A percentile compares a stretch with the other conserved stretches of the same genome.
Evolutionary conservation across 2,113 vertebrate genomes (phyloP).

Genomic region (Otolemur garnettii): DNA sequence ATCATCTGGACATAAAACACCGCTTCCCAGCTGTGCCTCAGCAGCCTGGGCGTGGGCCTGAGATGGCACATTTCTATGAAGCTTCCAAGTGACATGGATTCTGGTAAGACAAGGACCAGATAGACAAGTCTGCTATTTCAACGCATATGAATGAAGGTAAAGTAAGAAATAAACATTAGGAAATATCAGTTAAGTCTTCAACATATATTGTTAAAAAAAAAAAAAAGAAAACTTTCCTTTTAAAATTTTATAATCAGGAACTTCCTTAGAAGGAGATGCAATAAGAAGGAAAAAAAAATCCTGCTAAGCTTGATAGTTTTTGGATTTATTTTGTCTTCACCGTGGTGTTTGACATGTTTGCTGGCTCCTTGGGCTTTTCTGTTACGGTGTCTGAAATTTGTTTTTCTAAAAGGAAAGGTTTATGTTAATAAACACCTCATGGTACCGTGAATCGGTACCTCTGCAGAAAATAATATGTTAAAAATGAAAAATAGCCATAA

Average conservation of each 20-base stretch:
- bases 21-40: not conserved
- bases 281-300: not conserved
- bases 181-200: not conserved
- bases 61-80: not conserved
- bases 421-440: not conserved
- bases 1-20: not conserved
- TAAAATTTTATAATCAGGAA: not conserved
- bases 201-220: not conserved
- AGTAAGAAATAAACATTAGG: not conserved
- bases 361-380: not conserved
- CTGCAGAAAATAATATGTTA: not conserved
- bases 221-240: slow-evolving; percentile 14
- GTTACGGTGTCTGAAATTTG: not conserved
- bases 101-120: not conserved
- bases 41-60: not conserved
- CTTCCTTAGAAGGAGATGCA: not conserved
- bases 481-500: not conserved
- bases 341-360: not conserved
- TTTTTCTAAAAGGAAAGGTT: not conserved
- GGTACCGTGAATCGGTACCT: not conserved
- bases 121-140: not conserved
- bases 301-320: not conserved
- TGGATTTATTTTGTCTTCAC: not conserved
- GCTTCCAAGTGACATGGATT: not conserved
- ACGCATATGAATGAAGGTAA: not conserved